Conservation (phyloP, 2,113 vertebrate species). For the Myrmecobius fasciatus region DNA sequence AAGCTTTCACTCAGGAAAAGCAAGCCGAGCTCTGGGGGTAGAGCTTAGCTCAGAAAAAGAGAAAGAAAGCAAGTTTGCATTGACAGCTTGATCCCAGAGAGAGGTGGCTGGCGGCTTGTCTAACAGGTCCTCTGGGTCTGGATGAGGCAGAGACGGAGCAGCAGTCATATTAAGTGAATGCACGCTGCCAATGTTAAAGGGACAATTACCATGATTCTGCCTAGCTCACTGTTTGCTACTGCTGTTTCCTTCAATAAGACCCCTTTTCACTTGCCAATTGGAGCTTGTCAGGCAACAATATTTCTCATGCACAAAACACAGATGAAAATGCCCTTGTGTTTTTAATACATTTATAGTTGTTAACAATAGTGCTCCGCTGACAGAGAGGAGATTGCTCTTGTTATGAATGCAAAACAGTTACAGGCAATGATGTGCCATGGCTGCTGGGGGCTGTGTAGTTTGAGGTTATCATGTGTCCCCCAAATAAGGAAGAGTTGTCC, state of each 20-base stretch:
- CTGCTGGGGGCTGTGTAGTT: constrained; percentile 14
- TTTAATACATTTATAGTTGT: constrained; percentile 82
- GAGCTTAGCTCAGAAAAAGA: constrained; percentile 81
- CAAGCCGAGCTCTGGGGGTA: constrained; percentile 81
- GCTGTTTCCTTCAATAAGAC: constrained; percentile 84
- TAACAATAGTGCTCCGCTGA: constrained; percentile 82
- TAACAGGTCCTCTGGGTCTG: constrained; percentile 84
- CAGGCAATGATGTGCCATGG: constrained; percentile 51
- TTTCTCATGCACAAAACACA: constrained; percentile 82
- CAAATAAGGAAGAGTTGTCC: background rate
- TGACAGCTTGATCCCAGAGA: constrained; percentile 86
- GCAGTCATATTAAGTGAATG: constrained; percentile 79
- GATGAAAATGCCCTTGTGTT: constrained; percentile 83
- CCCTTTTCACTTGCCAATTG: constrained; percentile 83
- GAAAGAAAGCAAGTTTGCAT: constrained; percentile 82
- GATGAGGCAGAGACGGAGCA: constrained; percentile 82
- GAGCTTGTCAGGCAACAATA: constrained; percentile 84
- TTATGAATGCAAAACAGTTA: constrained; percentile 76
- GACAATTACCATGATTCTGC: constrained; percentile 83
- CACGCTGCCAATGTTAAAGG: constrained; percentile 78
- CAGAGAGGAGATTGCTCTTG: constrained; percentile 62
- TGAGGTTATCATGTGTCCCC: constrained; percentile 8
- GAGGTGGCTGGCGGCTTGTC: constrained; percentile 84
- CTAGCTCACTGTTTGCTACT: constrained; percentile 80
- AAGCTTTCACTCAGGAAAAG: constrained; percentile 86